phyloP scores from a whole-genome alignment of 2,113 vertebrate species.

The Phrynosoma platyrhinos region DNA sequence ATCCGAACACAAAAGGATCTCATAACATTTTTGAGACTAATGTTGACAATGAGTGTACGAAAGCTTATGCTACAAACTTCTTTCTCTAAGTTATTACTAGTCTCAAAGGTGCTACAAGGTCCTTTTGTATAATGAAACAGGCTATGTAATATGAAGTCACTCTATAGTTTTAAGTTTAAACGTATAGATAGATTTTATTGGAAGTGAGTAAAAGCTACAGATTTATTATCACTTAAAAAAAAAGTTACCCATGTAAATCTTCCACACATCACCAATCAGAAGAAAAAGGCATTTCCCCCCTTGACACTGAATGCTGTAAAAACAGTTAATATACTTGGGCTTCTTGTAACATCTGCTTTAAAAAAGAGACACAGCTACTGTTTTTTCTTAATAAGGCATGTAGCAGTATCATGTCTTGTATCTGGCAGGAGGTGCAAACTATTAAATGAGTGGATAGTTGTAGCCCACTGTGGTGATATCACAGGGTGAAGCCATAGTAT shows the following conservation, averaged over 20 bases:
- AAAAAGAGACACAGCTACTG: background rate
- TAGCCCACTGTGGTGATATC: background rate
- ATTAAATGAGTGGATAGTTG: background rate
- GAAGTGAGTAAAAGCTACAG: constrained; percentile 2
- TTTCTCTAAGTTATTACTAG: no score
- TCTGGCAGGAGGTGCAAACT: background rate
- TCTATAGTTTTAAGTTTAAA: constrained; percentile 51
- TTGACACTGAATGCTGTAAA: constrained; percentile 9
- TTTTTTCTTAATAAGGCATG: background rate
- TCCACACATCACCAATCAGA: constrained; percentile 33
- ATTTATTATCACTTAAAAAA: background rate
- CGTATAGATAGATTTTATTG: constrained; percentile 38
- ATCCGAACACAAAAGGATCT: constrained; percentile 19
- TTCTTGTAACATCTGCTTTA: background rate
- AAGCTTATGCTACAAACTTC: no score
- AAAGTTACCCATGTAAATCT: constrained; percentile 33
- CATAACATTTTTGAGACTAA: no score
- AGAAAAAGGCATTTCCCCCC: constrained; percentile 26
- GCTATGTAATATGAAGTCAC: no score
- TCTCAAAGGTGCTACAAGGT: no score
- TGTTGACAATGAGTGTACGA: no score
- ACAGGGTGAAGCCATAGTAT: background rate
- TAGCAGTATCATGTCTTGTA: constrained; percentile 24
- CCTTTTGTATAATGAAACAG: no score
- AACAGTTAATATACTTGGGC: constrained; percentile 4